Conservation (phyloP, 2,797 vertebrate genomes). For the Betta splendens region DNA sequence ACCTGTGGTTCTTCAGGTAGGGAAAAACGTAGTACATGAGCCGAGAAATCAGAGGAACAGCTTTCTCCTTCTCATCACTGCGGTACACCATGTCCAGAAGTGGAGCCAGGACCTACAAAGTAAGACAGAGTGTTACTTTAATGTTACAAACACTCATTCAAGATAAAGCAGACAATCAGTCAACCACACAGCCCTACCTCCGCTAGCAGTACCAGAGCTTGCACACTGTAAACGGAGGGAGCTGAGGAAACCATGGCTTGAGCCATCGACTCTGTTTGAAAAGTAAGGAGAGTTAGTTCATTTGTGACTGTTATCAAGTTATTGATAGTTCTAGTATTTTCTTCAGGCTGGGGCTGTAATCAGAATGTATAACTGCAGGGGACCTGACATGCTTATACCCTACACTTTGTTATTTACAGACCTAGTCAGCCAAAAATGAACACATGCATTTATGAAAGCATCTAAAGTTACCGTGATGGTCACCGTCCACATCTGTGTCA, state of each 20-base stretch:
- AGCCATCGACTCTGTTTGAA: conserved; percentile 77
- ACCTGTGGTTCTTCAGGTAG: conserved; percentile 97
- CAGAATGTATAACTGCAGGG: no score
- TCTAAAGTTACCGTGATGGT: conserved; percentile 78
- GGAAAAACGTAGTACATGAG: conserved; percentile 95
- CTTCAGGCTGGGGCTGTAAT: no score
- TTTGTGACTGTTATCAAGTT: background rate
- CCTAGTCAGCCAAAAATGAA: background rate
- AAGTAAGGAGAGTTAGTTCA: background rate
- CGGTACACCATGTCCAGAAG: conserved; percentile 97
- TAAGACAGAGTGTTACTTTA: conserved; percentile 7
- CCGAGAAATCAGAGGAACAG: conserved; percentile 92
- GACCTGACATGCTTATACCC: background rate
- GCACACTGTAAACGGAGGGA: conserved; percentile 94
- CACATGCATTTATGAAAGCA: background rate
- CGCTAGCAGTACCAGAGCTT: conserved; percentile 93
- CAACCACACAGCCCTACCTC: conserved; percentile 81
- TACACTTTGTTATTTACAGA: no score
- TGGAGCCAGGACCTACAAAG: conserved; percentile 82
- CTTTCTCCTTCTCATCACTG: conserved; percentile 97
- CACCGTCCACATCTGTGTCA: conserved; percentile 79
- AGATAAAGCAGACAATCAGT: background rate
- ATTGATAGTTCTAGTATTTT: background rate
- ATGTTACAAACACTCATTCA: background rate
- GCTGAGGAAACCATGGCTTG: conserved; percentile 93